Percentiles rank a stretch among this genome's conserved stretches.
phyloP scores from a whole-genome alignment of 2,113 vertebrate species.

The Erinaceus europaeus region DNA sequence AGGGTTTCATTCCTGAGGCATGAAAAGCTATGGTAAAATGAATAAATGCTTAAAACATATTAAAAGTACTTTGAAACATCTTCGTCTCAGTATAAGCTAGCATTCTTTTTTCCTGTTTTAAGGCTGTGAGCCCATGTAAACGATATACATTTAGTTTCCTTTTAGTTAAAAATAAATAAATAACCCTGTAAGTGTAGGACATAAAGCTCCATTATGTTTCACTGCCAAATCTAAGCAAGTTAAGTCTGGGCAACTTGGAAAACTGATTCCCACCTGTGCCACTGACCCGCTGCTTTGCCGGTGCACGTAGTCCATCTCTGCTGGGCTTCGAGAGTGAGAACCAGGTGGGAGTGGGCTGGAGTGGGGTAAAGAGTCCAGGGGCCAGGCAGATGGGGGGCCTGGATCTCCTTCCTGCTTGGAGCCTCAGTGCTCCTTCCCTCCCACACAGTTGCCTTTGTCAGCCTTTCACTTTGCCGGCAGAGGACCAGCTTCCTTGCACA shows the following conservation, averaged over 20 bases:
- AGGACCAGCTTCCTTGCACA: background rate
- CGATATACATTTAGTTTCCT: background rate
- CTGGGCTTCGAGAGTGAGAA: background rate
- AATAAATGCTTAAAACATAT: background rate
- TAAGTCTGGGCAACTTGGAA: background rate
- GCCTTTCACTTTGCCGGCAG: background rate
- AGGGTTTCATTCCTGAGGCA: too few species aligned
- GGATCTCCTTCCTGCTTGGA: background rate
- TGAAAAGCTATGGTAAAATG: too few species aligned
- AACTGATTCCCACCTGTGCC: background rate
- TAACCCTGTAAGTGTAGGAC: background rate
- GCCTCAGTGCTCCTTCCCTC: background rate
- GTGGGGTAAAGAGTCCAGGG: background rate
- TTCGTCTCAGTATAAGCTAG: background rate
- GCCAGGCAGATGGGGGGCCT: background rate
- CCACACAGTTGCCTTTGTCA: background rate
- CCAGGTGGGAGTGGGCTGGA: background rate
- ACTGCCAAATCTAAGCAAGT: background rate
- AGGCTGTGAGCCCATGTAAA: background rate
- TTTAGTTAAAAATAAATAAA: conserved; percentile 2
- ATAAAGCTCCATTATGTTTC: background rate
- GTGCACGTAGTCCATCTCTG: background rate
- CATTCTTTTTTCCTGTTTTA: background rate
- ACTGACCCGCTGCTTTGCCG: background rate
- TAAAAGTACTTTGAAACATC: background rate